Base-by-base conservation (phyloP, 53 echinoderm and acorn worm genomes). In the Astropecten irregularis region DNA sequence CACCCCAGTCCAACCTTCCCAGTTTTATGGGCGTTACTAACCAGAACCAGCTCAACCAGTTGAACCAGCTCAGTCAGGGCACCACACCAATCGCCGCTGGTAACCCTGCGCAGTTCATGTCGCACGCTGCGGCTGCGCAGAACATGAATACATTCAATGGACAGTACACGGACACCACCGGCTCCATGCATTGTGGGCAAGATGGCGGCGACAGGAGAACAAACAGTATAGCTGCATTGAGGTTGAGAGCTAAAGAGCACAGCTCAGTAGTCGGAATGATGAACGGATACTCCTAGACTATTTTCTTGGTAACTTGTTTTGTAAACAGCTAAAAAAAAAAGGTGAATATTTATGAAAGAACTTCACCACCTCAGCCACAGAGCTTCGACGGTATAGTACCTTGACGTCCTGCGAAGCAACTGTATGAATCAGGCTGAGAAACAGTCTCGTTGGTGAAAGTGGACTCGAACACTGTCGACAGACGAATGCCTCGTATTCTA, bases 21-120 rank as follows among this genome's bases (percentile, higher is more conserved):
- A 93, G 91, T 53, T 96, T 96, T 82, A 96, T 96, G 96, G 96
- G 96, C 34, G 89, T 96, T 40, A 86, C 96, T 92, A 95, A 95
- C 82, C 77, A 83, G 40, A 91, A 84, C 49, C 79, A 79, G 35
- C 48, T 79, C 10, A 79, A 79, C 79, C 79, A 79, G 47, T 62
- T 69, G 22, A 69, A 13, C 49, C 65, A 63, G 30, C 44, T 71
- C 23, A 84, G 34, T 18, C 86, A 83, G 67, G 64, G 82, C 27
- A 76, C 83, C 86, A 86, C 54, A 47, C 70, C 85, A 53, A 91
- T 91, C 82, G 56, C 84, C 82, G 82, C 79, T n/a, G 63, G 77
- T 38, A 91, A 79, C 79, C 66, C 81, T 16, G 87, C 79, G 37
- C 55, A 54, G 71, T 85, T 85, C 72, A 85, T 85, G 85, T 55